Evolutionary conservation across 2,113 vertebrate species (phyloP).

Genomic region (Crocuta crocuta): DNA sequence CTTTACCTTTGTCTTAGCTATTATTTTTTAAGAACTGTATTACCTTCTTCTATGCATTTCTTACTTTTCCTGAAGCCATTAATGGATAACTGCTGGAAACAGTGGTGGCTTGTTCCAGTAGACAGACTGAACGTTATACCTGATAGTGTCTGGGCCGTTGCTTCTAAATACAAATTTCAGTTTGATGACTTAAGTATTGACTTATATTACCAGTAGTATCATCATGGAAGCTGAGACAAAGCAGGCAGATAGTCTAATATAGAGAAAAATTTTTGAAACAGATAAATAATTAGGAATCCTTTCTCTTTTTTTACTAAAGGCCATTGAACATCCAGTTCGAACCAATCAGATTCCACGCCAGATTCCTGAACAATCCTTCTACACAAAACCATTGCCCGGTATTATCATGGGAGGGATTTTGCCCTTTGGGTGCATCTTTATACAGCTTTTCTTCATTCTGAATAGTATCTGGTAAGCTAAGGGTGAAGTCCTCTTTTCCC

Average conservation of each 20-base stretch:
- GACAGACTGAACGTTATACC: not conserved
- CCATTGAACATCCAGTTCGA: constrained; percentile 97
- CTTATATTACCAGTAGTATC: constrained; percentile 24
- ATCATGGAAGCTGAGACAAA: constrained; percentile 54
- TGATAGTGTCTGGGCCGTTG: constrained; percentile 1
- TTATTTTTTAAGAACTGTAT: not conserved
- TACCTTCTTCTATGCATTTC: constrained; percentile 18
- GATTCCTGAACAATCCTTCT: constrained; percentile 98
- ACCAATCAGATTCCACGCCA: constrained; percentile 99
- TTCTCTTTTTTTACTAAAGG: constrained; percentile 83
- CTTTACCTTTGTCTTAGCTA: not conserved
- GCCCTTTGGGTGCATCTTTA: constrained; percentile 99
- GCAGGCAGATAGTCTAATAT: not conserved
- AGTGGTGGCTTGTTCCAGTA: not conserved
- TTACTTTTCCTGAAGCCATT: constrained; percentile 2
- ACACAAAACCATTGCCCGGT: constrained; percentile 96
- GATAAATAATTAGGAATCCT: constrained; percentile 41
- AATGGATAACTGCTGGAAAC: not conserved
- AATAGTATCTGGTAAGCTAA: constrained; percentile 97
- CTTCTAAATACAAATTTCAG: constrained; percentile 54
- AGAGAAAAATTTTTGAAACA: constrained; percentile 47
- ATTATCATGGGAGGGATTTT: constrained; percentile 99
- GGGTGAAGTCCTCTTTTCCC: not conserved
- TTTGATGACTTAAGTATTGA: constrained; percentile 60
- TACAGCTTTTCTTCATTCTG: constrained; percentile 99